Base-by-base conservation (phyloP, 2,113 vertebrate species). In the Gila orcuttii region DNA sequence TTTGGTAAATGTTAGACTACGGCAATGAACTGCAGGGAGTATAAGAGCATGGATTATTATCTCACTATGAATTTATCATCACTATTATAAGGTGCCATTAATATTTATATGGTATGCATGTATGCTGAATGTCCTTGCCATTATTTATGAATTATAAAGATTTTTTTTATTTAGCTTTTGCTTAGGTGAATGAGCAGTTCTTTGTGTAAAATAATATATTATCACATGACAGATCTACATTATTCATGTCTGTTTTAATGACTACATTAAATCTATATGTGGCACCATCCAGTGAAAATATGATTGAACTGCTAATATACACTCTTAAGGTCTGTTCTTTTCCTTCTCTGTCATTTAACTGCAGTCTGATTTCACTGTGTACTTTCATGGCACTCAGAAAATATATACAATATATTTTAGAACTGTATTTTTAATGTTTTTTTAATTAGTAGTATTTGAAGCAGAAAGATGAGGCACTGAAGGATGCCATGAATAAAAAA, bases 191-290 rank as follows among this genome's bases (percentile, higher is more conserved):
- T 50, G 39, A 66, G 25, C 25, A 64, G 79, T 7, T 81, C 9
- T 81, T 81, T 66, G 52, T 82, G 45, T 52, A n/a, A 82, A 33
- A 13, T 55, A 68, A 82, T 68, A 8, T 55, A 55, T 69, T 33
- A 82, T 23, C 5, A 69, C 69, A 55, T 50, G 42, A 23, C 39
- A 23, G 4, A 52, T 36, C 23, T 69, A 33, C 47, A 82, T 82
- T 82, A 69, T 82, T 82, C 21, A 82, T 47, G 15, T 52, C 45
- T 82, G 42, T 31, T 81, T 13, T 12, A 82, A 68, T 82, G 45
- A 36, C 79, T 25, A 47, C 17, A 82, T 52, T 66, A 68, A 82
- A 68, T 33, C 79, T 69, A 69, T 52, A 68, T 36, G 64, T 12
- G 42, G 62, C 11, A 21, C 17, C 60, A 55, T 50, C 45, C 2